These are phyloP conservation scores for Pangasius mekongensis DNA, from an alignment of 2,797 vertebrate species.

Conservation along the genomic window DNA sequence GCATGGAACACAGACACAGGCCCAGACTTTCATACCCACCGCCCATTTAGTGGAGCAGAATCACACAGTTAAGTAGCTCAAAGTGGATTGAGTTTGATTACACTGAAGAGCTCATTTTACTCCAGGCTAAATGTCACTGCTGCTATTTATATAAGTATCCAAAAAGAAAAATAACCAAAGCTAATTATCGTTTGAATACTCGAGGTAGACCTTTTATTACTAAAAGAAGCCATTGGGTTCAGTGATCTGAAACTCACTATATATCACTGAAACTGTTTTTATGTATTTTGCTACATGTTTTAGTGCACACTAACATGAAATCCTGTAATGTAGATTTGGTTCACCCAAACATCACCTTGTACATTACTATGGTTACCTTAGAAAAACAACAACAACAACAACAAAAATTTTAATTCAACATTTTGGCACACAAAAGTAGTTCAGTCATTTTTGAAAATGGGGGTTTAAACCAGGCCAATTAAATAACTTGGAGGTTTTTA, in stretches of 20 bases:
- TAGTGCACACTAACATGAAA: not conserved
- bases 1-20: slow-evolving; percentile 46
- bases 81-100: slow-evolving; percentile 16
- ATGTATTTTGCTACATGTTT: not conserved
- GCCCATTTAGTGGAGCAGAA: slow-evolving; percentile 22
- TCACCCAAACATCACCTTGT: not conserved
- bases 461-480: not conserved
- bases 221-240: not conserved
- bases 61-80: slow-evolving; percentile 19
- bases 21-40: slow-evolving; percentile 16
- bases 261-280: not conserved
- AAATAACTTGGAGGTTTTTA: not conserved
- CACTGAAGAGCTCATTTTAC: slow-evolving; percentile 15
- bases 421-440: not conserved
- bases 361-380: not conserved
- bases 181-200: not conserved
- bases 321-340: not conserved
- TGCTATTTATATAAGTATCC: slow-evolving; percentile 5
- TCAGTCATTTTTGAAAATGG: not conserved
- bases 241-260: not conserved
- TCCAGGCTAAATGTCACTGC: slow-evolving; percentile 15
- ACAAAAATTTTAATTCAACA: not conserved
- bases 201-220: not conserved
- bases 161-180: slow-evolving; percentile 1
- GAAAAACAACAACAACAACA: not conserved